Percentiles rank a stretch among this genome's conserved stretches.
phyloP scores from a whole-genome alignment of 2,888 invertebrate genomes.

The Hesperia comma region DNA sequence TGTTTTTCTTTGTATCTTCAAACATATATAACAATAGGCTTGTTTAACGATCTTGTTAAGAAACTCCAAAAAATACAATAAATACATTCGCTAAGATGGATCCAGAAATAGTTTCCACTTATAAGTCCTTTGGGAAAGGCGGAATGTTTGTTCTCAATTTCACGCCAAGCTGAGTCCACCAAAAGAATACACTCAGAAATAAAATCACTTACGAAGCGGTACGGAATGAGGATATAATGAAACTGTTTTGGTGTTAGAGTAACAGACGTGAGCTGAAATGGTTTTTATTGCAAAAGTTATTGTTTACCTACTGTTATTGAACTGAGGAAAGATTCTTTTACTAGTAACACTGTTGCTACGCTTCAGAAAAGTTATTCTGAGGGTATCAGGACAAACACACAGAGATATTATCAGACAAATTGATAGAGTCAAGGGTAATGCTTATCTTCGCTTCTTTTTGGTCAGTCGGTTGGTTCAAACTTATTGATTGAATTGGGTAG shows the following conservation, averaged over 20 bases:
- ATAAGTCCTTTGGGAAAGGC: conserved; percentile 32
- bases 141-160: conserved; percentile 72
- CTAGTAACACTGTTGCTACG: too few relatives aligned
- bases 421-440: too few relatives aligned
- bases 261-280: conserved; percentile 8
- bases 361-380: too few relatives aligned
- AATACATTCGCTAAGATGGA: conserved; percentile 17
- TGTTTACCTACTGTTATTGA: neutral
- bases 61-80: conserved; percentile 21
- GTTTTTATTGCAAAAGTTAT: conserved; percentile 18
- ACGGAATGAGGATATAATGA: conserved; percentile 42
- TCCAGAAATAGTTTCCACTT: conserved; percentile 32
- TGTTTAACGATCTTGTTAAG: neutral
- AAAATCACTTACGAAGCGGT: conserved; percentile 52
- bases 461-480: too few relatives aligned
- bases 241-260: conserved; percentile 25
- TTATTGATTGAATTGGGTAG: too few relatives aligned
- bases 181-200: conserved; percentile 59
- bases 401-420: too few relatives aligned
- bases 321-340: too few relatives aligned
- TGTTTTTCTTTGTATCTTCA: neutral
- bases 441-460: too few relatives aligned
- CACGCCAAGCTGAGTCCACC: conserved; percentile 62
- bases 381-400: too few relatives aligned
- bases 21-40: neutral